Conservation (phyloP, 2,113 vertebrate genomes). For the Engystomops pustulosus region DNA sequence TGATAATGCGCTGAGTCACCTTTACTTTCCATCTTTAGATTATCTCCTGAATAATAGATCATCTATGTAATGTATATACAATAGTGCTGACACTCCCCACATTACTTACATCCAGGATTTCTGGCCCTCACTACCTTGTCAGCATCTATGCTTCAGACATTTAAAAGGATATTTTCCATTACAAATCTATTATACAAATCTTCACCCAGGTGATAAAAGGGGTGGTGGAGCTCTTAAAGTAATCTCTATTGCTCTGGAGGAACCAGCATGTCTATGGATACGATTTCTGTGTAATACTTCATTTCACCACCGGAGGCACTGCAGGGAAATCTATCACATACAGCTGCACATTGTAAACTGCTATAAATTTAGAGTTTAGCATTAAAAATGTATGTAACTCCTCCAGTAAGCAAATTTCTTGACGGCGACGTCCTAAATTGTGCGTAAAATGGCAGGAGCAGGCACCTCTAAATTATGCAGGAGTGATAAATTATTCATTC, state of each 20-base stretch:
- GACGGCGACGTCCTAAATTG: neutral
- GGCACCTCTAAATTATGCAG: neutral
- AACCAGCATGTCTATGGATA: neutral
- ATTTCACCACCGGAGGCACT: too few species aligned
- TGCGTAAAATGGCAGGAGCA: neutral
- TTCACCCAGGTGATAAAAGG: too few species aligned
- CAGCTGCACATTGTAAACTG: neutral
- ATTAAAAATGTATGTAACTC: neutral
- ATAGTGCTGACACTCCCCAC: neutral
- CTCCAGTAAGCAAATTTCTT: neutral
- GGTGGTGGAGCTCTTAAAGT: too few species aligned
- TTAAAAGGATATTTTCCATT: neutral
- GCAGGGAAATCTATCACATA: too few species aligned
- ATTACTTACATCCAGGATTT: neutral
- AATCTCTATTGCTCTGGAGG: neutral
- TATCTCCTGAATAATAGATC: conserved; percentile 28
- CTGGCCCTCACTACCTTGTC: neutral
- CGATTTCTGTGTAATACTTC: too few species aligned
- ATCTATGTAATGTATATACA: neutral
- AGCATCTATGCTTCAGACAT: neutral
- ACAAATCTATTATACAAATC: too few species aligned
- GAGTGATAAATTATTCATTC: neutral
- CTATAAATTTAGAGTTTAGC: neutral
- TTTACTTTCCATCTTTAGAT: neutral
- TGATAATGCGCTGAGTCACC: too few species aligned